Base-by-base conservation (phyloP, 1,140 invertebrate genomes). In the Tetraneura akinire region DNA sequence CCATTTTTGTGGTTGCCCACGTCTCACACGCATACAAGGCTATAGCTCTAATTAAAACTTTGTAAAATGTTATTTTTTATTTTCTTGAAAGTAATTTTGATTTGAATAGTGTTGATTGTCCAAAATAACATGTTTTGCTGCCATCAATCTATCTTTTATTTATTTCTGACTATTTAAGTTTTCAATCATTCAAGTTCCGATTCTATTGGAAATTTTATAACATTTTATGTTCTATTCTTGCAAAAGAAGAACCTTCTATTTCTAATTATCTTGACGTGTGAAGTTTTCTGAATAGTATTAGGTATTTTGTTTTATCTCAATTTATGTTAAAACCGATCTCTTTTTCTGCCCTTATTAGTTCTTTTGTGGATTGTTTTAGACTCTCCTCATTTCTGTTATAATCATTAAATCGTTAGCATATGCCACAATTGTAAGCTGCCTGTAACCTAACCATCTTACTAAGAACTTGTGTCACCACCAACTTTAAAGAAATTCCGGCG, bases 71-170 rank as follows among this genome's bases (percentile, higher is more conserved):
- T 68, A 3, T 45, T 14, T 68, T 66, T 66, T 16, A 68, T 68
- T 18, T 68, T 68, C 64, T 68, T 68, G n/a, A 37, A 18, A 68
- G 64, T 68, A 68, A 37, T 68, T 68, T 68, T 68, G 64, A 45
- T 37, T 68, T 68, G 18, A 68, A 68, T 11, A 37, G 9, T 64
- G 60, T 64, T 64, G 26, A 64, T 32, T 26, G 4, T 18, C 60
- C 60, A 64, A 64, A 64, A 11, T 68, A 68, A 3, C 16, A 66
- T 66, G 11, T 66, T 66, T 66, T 21, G 37, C 37, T 66, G 37
- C 9, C 42, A 66, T 66, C 18, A 66, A 21, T 23, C 64, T 66
- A 37, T 66, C 37, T 66, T 2, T 45, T 66, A 45, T 66, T 62
- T 66, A 14, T 53, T 53, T 3, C 0, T 32, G 64, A 66, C 18